These are phyloP conservation scores for Pedionomus torquatus DNA, from an alignment of 2,113 vertebrate genomes.

Conservation along the genomic window DNA sequence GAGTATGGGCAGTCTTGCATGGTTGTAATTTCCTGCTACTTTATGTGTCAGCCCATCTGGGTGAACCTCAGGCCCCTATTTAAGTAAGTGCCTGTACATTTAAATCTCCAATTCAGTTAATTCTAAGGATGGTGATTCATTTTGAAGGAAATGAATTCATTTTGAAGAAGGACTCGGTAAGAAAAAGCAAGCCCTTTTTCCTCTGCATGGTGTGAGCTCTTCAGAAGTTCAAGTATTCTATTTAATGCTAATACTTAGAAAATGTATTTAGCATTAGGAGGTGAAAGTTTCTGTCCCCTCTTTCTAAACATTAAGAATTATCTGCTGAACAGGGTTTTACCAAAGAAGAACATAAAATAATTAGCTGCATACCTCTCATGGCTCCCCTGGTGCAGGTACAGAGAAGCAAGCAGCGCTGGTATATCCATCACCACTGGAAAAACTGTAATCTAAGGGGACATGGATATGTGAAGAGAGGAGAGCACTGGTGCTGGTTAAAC, in stretches of 20 bases:
- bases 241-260: background rate
- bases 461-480: background rate
- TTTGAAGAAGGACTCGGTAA: background rate
- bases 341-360: background rate
- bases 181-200: background rate
- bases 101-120: background rate
- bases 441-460: background rate
- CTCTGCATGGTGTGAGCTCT: background rate
- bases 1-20: background rate
- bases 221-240: background rate
- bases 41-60: background rate
- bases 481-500: background rate
- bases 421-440: background rate
- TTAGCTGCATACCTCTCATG: background rate
- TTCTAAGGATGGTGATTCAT: background rate
- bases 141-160: no score
- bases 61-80: background rate
- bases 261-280: background rate
- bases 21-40: conserved; percentile 6
- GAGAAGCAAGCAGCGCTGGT: background rate
- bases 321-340: background rate
- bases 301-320: background rate
- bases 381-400: background rate
- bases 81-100: background rate
- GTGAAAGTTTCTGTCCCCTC: background rate